Percentiles rank a stretch among this genome's conserved stretches.
phyloP scores from a whole-genome alignment of 2,113 vertebrate genomes.

The Cottus gobio region DNA sequence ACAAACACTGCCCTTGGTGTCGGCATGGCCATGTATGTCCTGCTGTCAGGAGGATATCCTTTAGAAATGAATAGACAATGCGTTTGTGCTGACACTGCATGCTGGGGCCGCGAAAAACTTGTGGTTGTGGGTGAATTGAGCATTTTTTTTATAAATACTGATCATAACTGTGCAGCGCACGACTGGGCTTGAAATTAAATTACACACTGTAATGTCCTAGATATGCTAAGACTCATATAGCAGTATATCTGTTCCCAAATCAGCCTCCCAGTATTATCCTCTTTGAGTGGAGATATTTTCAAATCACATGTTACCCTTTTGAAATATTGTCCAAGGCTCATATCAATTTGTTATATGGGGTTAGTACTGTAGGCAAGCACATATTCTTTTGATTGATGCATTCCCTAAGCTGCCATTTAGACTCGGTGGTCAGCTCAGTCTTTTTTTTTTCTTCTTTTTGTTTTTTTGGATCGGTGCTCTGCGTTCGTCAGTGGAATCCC shows the following conservation, averaged over 20 bases:
- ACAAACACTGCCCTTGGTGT: conserved; percentile 70
- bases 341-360: conserved; percentile 53
- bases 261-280: conserved; percentile 17
- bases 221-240: conserved; percentile 20
- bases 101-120: conserved; percentile 41
- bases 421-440: conserved; percentile 59
- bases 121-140: conserved; percentile 15
- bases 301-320: conserved; percentile 39
- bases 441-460: conserved; percentile 50
- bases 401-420: conserved; percentile 62
- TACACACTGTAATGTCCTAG: conserved; percentile 42
- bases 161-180: conserved; percentile 27
- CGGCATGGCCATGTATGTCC: conserved; percentile 30
- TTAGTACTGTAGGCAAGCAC: conserved; percentile 36
- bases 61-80: conserved; percentile 48
- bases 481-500: conserved; percentile 61
- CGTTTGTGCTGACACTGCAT: conserved; percentile 26
- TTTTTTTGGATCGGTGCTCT: conserved; percentile 24
- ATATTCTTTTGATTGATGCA: conserved; percentile 70
- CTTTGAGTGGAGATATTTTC: conserved; percentile 10
- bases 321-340: conserved; percentile 42
- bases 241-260: conserved; percentile 31
- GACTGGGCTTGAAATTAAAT: conserved; percentile 47
- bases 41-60: conserved; percentile 71
- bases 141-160: conserved; percentile 24